These are phyloP conservation scores for Vanessa atalanta DNA, from an alignment of 1,140 invertebrate genomes.

Conservation along the genomic window DNA sequence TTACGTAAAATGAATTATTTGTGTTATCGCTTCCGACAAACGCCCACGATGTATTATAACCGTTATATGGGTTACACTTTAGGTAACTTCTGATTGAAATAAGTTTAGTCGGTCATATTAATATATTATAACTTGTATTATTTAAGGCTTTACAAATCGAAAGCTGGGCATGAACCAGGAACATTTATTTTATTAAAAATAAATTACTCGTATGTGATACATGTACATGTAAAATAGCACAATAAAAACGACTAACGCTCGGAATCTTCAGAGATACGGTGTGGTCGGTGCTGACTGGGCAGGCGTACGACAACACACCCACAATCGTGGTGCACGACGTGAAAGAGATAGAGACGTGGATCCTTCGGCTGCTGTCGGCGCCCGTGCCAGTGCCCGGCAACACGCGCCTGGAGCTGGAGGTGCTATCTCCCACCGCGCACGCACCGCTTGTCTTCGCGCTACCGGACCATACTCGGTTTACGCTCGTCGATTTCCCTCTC, in stretches of 20 bases:
- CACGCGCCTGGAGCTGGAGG: conserved; percentile 96
- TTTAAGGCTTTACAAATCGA: neutral
- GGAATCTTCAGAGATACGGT: conserved; percentile 89
- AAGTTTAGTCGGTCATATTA: neutral
- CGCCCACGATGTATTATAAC: conserved; percentile 21
- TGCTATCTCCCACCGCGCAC: conserved; percentile 93
- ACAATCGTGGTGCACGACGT: conserved; percentile 97
- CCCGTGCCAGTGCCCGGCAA: conserved; percentile 98
- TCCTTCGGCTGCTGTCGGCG: conserved; percentile 95
- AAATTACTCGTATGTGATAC: too few relatives aligned
- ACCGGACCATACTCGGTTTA: conserved; percentile 97
- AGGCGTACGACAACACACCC: conserved; percentile 88
- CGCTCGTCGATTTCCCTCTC: conserved; percentile 98
- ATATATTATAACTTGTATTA: neutral
- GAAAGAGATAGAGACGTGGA: conserved; percentile 99
- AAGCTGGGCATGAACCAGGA: too few relatives aligned
- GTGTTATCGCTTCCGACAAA: conserved; percentile 22
- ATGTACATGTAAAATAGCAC: too few relatives aligned
- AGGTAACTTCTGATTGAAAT: neutral
- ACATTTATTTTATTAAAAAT: too few relatives aligned
- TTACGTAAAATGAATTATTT: neutral
- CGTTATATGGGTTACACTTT: neutral
- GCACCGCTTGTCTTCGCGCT: conserved; percentile 95
- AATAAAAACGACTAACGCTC: too few relatives aligned
- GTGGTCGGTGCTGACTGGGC: conserved; percentile 93